Evolutionary conservation across 2,797 vertebrate species (phyloP), one percentile per base, ranked within the genome.

Genomic region (Geotrypetes seraphini): DNA sequence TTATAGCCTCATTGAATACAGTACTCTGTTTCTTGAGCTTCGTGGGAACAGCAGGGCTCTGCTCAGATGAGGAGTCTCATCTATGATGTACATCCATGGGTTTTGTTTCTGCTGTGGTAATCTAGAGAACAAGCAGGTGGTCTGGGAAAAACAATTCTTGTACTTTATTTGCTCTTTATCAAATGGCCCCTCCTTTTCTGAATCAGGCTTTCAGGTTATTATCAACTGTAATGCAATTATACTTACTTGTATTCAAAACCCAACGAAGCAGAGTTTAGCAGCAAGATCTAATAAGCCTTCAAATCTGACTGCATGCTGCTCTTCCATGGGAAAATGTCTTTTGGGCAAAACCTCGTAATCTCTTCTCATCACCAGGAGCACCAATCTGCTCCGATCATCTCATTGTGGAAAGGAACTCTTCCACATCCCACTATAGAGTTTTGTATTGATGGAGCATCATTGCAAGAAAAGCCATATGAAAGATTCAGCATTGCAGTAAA

Each of bases 191-290:
- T 8, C 50, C 72, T 41, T 47, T 42, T 66, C 25, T 82, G 81
- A 86, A 85, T 86, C 78, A 44, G 75, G 66, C 47, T 84, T 85
- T 59, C 60, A 71, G 50, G 57, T 67, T 71, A 72, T 80, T 83
- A 62, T 79, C 52, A 53, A 50, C 43, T 33, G n/a, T 69, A 76
- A 80, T 71, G 54, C 57, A 69, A 77, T 84, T 79, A 59, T 61
- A 49, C 55, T 45, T 40, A 37, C 45, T 67, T 68, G 64, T 34
- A 61, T 57, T 59, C 32, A 38, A 54, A 59, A 36, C 44, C 49
- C 53, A 56, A 34, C 31, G 31, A 77, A 53, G 27, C 64, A 70
- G 57, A 63, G 39, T 69, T 53, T 63, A 71, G 60, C 59, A 67
- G 51, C 55, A 61, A 60, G 65, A 57, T 30, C 17, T 32, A 66